Base-by-base conservation (phyloP, 1,140 invertebrate species). In the Elysia chlorotica region DNA sequence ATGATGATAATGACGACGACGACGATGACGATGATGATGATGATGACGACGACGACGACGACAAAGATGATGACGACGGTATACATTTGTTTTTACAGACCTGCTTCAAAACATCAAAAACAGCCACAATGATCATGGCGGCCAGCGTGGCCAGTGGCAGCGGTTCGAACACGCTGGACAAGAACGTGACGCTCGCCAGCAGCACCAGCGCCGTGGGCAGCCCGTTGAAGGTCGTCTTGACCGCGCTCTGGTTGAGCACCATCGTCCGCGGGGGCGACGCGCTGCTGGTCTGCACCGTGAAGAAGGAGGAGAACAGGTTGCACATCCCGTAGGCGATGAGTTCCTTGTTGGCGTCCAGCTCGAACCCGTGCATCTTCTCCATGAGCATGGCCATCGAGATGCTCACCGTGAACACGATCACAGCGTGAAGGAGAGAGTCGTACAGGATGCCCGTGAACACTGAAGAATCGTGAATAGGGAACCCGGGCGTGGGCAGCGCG, bases 181-280 rank as follows among this genome's bases (percentile, higher is more conserved):
- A 79, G 54, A 86, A 84, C 31, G 89, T 76, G 33, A 90, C 76
- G 59, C 89, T 85, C 19, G 89, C 75, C 19, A 90, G 75, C 4
- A 89, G 76, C 35, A 90, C 81, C 0, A 83, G 66, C 33, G 85
- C 78, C 5, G 88, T 85, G 5, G 89, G 54, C 33, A 90, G 48
- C 1, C 74, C 81, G 67, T 81, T 78, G 21, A 84, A 57, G n/a
- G 79, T 81, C 19, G 80, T 74, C 71, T 75, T 79, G 4, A 79
- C 57, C 23, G 75, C 79, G 28, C 77, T 57, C 6, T 75, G 73
- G 41, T 74, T 80, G 4, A 81, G 74, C 25, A 84, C 66, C 80
- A 95, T 95, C 36, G 94, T 96, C 75, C 93, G 87, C 0, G 93
- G 92, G 82, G 94, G 93, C 6, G 93, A 92, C 41, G 92, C 95